Evolutionary conservation across 2,113 vertebrate genomes (phyloP), one percentile per base, ranked within the genome.

Genomic region (Heteronetta atricapilla): DNA sequence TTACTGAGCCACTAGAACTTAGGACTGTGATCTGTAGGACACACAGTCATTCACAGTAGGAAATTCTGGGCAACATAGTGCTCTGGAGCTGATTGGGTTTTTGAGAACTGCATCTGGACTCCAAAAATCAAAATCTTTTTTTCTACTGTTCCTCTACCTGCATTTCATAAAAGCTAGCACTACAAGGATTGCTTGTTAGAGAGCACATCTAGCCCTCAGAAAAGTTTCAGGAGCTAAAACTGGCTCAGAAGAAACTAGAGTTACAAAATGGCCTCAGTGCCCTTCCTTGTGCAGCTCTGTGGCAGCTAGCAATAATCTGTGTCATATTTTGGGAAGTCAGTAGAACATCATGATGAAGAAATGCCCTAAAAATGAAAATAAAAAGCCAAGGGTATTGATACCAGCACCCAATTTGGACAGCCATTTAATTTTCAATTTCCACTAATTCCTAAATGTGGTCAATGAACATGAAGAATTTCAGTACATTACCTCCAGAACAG

Each of bases 381-480:
- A 88, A 91, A 93, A 92, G 38, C 26, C 56, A 86, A 68, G 40
- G 25, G 13, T 80, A 89, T 79, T 55, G 82, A 87, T 85, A 87
- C 82, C 69, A 50, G 18, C 62, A 84, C 44, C 69, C 59, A 83
- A 83, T 86, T 48, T 81, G 34, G 38, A 55, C 29, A 75, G 73
- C 2, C 53, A 38, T 79, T 95, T 86, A 56, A 81, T 63, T 83
- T 93, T 86, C 68, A 72, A 66, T 88, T 90, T 93, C 66, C 44
- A 78, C 56, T 88, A 73, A 90, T 90, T 93, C 77, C 31, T 62
- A 77, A 88, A 31, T 50, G 86, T 78, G 60, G 38, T 84, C 82
- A 90, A 86, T 25, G 92, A 93, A 94, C 40, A 53, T 6, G 21
- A 90, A 89, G 68, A 93, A 86, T 88, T 90, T 96, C 73, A 84